phyloP scores from a whole-genome alignment of 2,113 vertebrate species.

The Heterotis niloticus region DNA sequence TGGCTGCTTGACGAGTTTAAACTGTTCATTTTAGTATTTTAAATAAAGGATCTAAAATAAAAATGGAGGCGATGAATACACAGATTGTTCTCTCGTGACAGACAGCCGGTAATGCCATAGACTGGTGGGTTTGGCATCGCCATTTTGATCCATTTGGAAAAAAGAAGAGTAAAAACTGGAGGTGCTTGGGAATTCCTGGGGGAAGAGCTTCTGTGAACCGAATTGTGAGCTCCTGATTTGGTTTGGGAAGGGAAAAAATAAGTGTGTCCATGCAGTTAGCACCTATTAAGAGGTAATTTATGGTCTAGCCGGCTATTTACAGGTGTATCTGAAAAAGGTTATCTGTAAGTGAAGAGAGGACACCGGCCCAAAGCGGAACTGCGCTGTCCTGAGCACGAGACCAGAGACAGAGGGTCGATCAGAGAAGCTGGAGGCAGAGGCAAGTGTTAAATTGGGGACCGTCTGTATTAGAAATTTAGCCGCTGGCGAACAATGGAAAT shows the following conservation, averaged over 20 bases:
- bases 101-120: neutral
- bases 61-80: too few relatives aligned
- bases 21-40: too few relatives aligned
- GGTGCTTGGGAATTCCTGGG: conserved; percentile 21
- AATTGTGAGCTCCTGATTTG: conserved; percentile 9
- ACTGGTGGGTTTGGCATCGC: neutral
- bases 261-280: conserved; percentile 22
- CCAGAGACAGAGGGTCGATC: conserved; percentile 9
- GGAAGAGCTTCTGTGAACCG: neutral
- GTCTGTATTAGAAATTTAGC: too few relatives aligned
- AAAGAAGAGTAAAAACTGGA: neutral
- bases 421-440: too few relatives aligned
- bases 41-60: too few relatives aligned
- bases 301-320: conserved; percentile 20
- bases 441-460: too few relatives aligned
- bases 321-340: conserved; percentile 18
- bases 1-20: too few relatives aligned
- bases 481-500: too few relatives aligned
- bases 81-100: too few relatives aligned
- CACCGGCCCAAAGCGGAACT: neutral
- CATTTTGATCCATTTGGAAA: neutral
- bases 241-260: conserved; percentile 1
- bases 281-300: conserved; percentile 20
- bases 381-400: neutral
- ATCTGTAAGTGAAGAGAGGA: conserved; percentile 17